Base-by-base conservation (phyloP, 37 sponge, comb jelly and placozoan genomes). In the Hormiphora californensis region DNA sequence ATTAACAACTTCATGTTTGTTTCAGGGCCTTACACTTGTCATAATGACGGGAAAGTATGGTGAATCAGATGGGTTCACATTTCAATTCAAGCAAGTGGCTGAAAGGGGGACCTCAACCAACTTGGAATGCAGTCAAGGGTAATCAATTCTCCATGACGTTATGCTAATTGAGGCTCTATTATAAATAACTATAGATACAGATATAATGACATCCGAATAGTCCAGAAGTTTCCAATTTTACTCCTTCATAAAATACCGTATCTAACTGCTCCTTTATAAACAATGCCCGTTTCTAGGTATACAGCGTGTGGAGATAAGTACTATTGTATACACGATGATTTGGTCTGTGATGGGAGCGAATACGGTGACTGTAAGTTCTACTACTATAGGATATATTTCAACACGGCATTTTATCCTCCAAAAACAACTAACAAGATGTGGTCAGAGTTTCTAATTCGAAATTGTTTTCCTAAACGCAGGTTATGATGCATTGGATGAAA, bases 271-370 rank as follows among this genome's bases (percentile, higher is more conserved):
- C n/a, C n/a, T n/a, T n/a, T n/a, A n/a, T n/a, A n/a, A n/a, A n/a
- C n/a, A n/a, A 49, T 49, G 53, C 15, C 15, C 9, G 12, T 17
- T 57, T 57, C 27, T 30, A 57, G 61, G 9, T 57, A 57, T 30
- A 57, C n/a, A 57, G 61, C 61, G 61, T 57, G 61, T 30, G 27
- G n/a, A 5, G 61, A 57, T 30, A 57, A 57, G 61, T 57, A 57
- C n/a, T 57, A 57, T 30, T 57, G 61, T 30, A 5, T 57, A 5
- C n/a, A 57, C 7, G n/a, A 28, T 4, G 61, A 5, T 21, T 15
- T 57, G 7, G n/a, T 57, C 61, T 57, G 61, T 30, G 23, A 57
- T 15, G 27, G 61, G n/a, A 9, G 15, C 12, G 61, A 57, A 15
- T 23, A 57, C 23, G 23, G 61, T 15, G n/a, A 21, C 3, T 23